Evolutionary conservation across 2,888 invertebrate species (phyloP).

Genomic region (Taenaris catops): DNA sequence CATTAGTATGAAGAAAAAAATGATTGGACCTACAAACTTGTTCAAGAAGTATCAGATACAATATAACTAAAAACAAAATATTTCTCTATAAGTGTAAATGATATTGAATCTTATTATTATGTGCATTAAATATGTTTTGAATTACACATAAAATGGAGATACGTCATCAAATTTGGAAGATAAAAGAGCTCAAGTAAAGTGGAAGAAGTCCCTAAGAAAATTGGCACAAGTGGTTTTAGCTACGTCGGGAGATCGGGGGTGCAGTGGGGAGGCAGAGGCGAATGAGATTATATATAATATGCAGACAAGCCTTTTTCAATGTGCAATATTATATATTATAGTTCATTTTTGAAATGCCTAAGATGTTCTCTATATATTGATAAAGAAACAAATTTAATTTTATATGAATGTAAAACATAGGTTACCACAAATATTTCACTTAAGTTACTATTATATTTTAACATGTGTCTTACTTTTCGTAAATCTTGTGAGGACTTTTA

Average conservation of each 20-base stretch:
- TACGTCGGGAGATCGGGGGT: slow-evolving; percentile 48
- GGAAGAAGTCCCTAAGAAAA: slow-evolving; percentile 75
- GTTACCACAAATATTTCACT: no score
- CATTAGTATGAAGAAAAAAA: slow-evolving; percentile 69
- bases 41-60: slow-evolving; percentile 43
- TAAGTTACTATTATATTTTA: no score
- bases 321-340: no score
- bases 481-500: no score
- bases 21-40: slow-evolving; percentile 65
- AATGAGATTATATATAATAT: slow-evolving; percentile 30
- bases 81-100: slow-evolving; percentile 15
- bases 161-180: slow-evolving; percentile 41
- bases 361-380: no score
- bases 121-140: neutral
- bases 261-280: slow-evolving; percentile 40
- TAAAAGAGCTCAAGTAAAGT: slow-evolving; percentile 69
- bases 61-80: slow-evolving; percentile 25
- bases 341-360: no score
- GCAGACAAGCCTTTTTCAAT: slow-evolving; percentile 11
- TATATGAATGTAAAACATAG: no score
- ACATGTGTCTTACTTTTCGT: no score
- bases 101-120: slow-evolving; percentile 40
- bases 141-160: slow-evolving; percentile 34
- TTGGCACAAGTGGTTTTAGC: slow-evolving; percentile 80
- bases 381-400: no score